Evolutionary conservation across 2,113 vertebrate species (phyloP), one percentile per base, ranked within the genome.

Genomic region (Camarhynchus parvulus): DNA sequence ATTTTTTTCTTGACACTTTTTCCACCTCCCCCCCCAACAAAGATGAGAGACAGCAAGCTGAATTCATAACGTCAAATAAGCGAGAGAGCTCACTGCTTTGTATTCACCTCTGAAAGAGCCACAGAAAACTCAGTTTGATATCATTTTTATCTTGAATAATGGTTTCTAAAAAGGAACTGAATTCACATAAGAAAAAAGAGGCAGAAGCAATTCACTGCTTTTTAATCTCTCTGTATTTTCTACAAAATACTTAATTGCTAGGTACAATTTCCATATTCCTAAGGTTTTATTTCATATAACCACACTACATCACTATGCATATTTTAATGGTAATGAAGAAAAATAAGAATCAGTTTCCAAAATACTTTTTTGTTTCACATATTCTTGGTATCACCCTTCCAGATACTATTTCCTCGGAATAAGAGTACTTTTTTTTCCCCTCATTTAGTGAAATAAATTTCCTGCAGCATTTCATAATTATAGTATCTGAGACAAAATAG

Each of bases 391-490:
- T 66, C 74, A 78, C 88, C 75, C 78, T 82, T 89, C 72, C 68
- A 90, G 83, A 92, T 83, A 87, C 12, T 41, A 63, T 62, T 76
- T 82, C 75, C 74, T 79, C 63, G 58, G 83, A 91, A 79, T 83
- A 90, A 67, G 23, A 56, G 70, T 55, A 69, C 66, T 77, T 73
- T 35, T 90, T 89, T 75, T 76, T 89, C 70, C 59, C 59, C 59
- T 89, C 75, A 73, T 16, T 73, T 18, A 39, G 21, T 59, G 78
- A 86, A 96, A 93, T 85, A 95, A 72, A 92, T 89, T 89, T 89
- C 83, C 25, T 49, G 83, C 35, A 94, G 50, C n/a, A 80, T 85
- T 97, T 94, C 66, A 63, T 87, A 96, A 92, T 93, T 90, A 94
- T 15, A 80, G 85, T 64, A 63, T 75, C 69, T 42, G 69, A 90